Conservation (phyloP, 2,888 invertebrate species). For the Cheilosia impressa region DNA sequence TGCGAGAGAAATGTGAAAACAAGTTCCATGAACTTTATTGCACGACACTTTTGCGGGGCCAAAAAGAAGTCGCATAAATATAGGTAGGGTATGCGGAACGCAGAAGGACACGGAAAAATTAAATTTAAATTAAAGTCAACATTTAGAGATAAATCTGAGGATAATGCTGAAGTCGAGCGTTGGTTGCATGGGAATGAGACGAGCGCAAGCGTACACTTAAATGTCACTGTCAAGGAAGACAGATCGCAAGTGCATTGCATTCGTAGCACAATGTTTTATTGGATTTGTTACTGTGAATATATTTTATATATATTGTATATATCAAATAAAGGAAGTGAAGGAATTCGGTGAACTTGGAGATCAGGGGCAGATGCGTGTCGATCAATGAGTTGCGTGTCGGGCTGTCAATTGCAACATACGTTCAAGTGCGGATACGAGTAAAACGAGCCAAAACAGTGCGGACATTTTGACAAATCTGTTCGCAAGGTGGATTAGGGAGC, state of each 20-base stretch:
- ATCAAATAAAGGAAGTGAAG: neutral
- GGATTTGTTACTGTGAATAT: neutral
- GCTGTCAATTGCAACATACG: neutral
- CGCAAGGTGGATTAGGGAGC: no score
- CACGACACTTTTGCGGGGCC: slow-evolving; percentile 42
- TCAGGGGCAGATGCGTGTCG: neutral
- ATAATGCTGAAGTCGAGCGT: slow-evolving; percentile 3
- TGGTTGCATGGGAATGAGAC: neutral
- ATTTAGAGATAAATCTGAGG: slow-evolving; percentile 48
- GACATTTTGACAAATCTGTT: no score
- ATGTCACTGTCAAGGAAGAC: slow-evolving; percentile 72
- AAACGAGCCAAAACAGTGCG: neutral
- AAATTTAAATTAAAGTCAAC: slow-evolving; percentile 69
- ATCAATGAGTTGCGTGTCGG: neutral
- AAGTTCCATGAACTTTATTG: slow-evolving; percentile 73
- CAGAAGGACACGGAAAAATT: slow-evolving; percentile 51
- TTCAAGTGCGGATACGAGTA: neutral
- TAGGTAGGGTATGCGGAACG: slow-evolving; percentile 35
- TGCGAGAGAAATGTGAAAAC: slow-evolving; percentile 38
- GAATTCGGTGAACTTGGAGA: neutral
- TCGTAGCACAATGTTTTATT: slow-evolving; percentile 41
- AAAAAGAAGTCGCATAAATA: neutral
- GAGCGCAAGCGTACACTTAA: slow-evolving; percentile 31
- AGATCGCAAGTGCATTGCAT: slow-evolving; percentile 59
- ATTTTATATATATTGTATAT: neutral